Evolutionary conservation across 2,797 vertebrate genomes (phyloP), one percentile per base, ranked within the genome.

Genomic region (Knipowitschia caucasica): DNA sequence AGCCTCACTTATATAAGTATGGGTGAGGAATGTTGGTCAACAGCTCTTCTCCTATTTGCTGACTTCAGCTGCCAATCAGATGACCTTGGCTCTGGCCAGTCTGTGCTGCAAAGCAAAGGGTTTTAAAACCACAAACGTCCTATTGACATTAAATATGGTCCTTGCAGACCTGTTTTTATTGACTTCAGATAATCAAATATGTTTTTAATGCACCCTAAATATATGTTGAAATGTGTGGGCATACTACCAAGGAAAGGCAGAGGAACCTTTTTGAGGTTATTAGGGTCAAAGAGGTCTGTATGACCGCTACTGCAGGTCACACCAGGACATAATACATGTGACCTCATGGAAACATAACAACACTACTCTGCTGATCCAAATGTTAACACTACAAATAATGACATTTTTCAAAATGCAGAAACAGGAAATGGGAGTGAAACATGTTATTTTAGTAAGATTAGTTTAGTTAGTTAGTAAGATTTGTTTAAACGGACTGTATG

Each of bases 1-100:
- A 14, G 1, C 7, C n/a, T 26, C 67, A 59, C 64, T 78, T 86
- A 84, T 85, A 86, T 83, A 78, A 62, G 49, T 62, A 39, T 20
- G 15, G 35, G 26, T 15, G 36, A 59, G 17, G 14, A n/a, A 63
- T 52, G 63, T 15, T 38, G 38, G 14, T 34, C 44, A 23, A 53
- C 12, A 55, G 36, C 46, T 45, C 44, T 5, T 23, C 49, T 43
- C 38, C 25, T 58, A 77, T 83, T 57, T 57, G 61, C 43, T 71
- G 39, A 12, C 11, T 1, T 18, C 33, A 42, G 6, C 57, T 62
- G 17, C 59, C 74, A 78, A 72, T 71, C 36, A 72, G 52, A 53
- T 40, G 18, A 2, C 44, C 11, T 12, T 6, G 12, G 52, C 50
- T 36, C 24, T 45, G 53, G 33, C 59, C 73, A 53, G 36, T 33